A percentile compares a stretch with the other conserved stretches of the same genome.
Conservation (phyloP, 1,140 invertebrate species). For the Drosophila sulfurigaster region DNA sequence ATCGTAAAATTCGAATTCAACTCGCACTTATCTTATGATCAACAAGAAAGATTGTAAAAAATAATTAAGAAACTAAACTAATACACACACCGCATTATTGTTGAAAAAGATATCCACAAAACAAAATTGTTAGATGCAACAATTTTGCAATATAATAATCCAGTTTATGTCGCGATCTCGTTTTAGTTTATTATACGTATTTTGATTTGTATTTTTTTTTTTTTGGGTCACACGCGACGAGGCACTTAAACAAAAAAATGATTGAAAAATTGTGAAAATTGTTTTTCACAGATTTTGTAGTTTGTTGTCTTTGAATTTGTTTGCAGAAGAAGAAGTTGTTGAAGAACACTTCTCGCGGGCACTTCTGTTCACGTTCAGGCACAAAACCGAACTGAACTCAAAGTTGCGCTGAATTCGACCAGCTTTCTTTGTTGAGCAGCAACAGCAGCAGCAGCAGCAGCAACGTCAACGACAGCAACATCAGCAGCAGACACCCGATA, state of each 20-base stretch:
- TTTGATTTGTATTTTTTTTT: not conserved
- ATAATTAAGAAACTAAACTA: conserved; percentile 62
- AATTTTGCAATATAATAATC: conserved; percentile 43
- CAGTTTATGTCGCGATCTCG: conserved; percentile 12
- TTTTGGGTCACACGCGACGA: conserved; percentile 19
- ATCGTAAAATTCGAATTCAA: conserved; percentile 12
- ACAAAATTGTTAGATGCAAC: conserved; percentile 38
- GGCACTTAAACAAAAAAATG: conserved; percentile 64
- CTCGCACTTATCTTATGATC: too few relatives aligned
- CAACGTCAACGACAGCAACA: not conserved
- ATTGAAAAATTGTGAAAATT: not conserved
- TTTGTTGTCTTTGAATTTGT: not conserved
- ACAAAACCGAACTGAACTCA: conserved; percentile 82
- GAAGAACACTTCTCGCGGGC: conserved; percentile 62
- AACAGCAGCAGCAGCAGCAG: conserved; percentile 5
- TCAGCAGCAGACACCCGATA: conserved; percentile 40
- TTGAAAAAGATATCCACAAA: conserved; percentile 43
- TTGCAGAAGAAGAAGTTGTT: not conserved
- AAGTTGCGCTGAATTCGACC: conserved; percentile 80
- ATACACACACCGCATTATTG: conserved; percentile 81
- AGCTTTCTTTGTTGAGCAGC: conserved; percentile 84
- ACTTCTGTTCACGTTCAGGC: conserved; percentile 78
- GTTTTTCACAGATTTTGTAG: not conserved
- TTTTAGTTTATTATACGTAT: conserved; percentile 7
- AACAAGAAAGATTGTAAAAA: not conserved